These are phyloP conservation scores for Drosophila mimetica DNA, from an alignment of 2,888 invertebrate species.

Conservation along the genomic window DNA sequence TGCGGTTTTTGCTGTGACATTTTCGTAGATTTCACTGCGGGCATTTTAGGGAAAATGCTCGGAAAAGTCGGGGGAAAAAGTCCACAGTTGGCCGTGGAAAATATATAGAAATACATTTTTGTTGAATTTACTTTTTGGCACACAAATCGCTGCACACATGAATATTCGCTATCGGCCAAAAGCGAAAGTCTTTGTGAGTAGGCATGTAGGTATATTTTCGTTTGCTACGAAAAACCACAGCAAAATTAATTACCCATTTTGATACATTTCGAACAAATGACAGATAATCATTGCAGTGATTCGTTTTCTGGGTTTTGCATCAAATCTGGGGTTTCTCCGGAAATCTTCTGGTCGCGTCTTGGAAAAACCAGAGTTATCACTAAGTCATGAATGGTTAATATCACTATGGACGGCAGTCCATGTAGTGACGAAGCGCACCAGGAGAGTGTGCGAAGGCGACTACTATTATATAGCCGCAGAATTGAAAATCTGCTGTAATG, in stretches of 20 bases:
- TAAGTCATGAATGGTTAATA: conserved; percentile 1
- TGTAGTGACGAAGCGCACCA: too few relatives aligned
- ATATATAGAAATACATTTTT: neutral
- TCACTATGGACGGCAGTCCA: too few relatives aligned
- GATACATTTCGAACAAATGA: too few relatives aligned
- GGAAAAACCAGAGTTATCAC: conserved; percentile 24
- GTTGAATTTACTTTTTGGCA: neutral
- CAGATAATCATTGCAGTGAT: neutral
- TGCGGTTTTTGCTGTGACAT: conserved; percentile 70
- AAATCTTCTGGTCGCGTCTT: conserved; percentile 3
- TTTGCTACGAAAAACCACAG: neutral
- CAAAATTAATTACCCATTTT: conserved; percentile 8
- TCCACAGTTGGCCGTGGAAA: neutral
- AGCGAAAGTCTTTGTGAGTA: conserved; percentile 3
- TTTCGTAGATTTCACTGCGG: conserved; percentile 60
- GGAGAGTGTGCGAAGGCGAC: too few relatives aligned
- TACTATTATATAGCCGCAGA: too few relatives aligned
- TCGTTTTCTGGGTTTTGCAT: conserved; percentile 26
- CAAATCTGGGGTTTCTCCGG: conserved; percentile 13
- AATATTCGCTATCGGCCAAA: neutral
- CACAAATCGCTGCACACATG: neutral
- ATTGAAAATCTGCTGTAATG: too few relatives aligned
- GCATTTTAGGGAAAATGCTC: neutral
- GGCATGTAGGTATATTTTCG: too few relatives aligned
- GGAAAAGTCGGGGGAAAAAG: neutral